phyloP scores from a whole-genome alignment of 2,113 vertebrate genomes.

The Phylloscopus trochiloides region DNA sequence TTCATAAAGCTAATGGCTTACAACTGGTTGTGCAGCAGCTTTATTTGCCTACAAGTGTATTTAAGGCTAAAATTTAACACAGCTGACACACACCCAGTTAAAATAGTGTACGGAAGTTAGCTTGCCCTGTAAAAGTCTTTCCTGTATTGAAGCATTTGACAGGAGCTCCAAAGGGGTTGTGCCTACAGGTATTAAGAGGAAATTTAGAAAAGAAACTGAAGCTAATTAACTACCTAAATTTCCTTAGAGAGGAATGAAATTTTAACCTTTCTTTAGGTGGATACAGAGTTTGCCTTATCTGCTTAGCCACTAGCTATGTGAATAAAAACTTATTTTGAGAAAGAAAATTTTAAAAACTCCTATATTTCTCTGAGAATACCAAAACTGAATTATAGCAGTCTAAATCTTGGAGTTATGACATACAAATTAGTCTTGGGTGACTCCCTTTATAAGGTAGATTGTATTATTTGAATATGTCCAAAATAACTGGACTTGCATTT shows the following conservation, averaged over 20 bases:
- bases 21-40: not conserved
- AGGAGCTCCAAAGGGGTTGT: not conserved
- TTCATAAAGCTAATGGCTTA: not conserved
- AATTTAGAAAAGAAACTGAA: not conserved
- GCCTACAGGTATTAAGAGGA: not conserved
- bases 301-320: too few species aligned
- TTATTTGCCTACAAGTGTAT: not conserved
- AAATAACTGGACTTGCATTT: not conserved
- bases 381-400: not conserved
- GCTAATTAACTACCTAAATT: not conserved
- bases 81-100: not conserved
- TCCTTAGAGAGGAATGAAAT: not conserved
- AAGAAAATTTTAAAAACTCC: not conserved
- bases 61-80: not conserved
- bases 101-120: not conserved
- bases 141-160: not conserved
- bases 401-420: not conserved
- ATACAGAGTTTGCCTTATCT: not conserved
- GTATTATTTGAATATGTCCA: not conserved
- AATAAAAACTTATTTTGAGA: not conserved
- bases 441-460: not conserved
- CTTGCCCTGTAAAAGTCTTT: not conserved
- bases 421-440: not conserved
- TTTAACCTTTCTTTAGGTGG: not conserved
- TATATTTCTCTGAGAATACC: not conserved